These are phyloP conservation scores for Drosophila tropicalis DNA, from an alignment of 1,140 invertebrate species.

Conservation along the genomic window DNA sequence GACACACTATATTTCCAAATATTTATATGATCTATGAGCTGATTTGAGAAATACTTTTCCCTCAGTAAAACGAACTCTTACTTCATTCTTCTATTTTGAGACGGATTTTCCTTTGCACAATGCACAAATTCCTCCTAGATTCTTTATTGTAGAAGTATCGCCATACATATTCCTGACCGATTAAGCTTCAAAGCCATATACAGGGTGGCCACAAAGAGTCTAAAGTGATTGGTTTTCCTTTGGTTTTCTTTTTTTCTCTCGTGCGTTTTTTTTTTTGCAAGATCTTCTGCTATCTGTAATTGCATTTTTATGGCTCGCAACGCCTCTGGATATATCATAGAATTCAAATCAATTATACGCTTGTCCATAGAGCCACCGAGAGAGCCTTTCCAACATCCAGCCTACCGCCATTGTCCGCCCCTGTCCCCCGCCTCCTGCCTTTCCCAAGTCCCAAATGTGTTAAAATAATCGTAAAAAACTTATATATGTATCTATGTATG, in stretches of 20 bases:
- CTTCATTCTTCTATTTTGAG: too few species aligned
- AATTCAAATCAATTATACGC: slow-evolving; percentile 75
- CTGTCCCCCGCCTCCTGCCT: background rate
- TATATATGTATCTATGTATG: background rate
- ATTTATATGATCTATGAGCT: too few species aligned
- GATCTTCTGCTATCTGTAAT: slow-evolving; percentile 39
- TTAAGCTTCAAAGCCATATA: background rate
- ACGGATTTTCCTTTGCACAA: too few species aligned
- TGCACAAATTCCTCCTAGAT: too few species aligned
- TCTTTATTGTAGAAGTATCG: too few species aligned
- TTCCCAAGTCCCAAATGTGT: slow-evolving; percentile 52
- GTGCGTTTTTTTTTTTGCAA: slow-evolving; percentile 20
- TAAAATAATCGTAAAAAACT: slow-evolving; percentile 73
- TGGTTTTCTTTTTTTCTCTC: background rate
- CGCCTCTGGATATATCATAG: slow-evolving; percentile 65
- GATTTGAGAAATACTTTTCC: too few species aligned
- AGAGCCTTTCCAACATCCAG: slow-evolving; percentile 1
- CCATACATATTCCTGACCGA: too few species aligned
- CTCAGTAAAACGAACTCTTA: too few species aligned
- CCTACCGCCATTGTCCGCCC: background rate
- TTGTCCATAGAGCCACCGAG: slow-evolving; percentile 47
- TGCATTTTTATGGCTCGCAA: slow-evolving; percentile 59
- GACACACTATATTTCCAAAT: too few species aligned
- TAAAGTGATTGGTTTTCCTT: background rate
- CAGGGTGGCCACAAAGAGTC: background rate